These are phyloP conservation scores for honey bee (Apis mellifera) DNA, from an alignment of 1,140 invertebrate species.

Conservation along the genomic window DNA sequence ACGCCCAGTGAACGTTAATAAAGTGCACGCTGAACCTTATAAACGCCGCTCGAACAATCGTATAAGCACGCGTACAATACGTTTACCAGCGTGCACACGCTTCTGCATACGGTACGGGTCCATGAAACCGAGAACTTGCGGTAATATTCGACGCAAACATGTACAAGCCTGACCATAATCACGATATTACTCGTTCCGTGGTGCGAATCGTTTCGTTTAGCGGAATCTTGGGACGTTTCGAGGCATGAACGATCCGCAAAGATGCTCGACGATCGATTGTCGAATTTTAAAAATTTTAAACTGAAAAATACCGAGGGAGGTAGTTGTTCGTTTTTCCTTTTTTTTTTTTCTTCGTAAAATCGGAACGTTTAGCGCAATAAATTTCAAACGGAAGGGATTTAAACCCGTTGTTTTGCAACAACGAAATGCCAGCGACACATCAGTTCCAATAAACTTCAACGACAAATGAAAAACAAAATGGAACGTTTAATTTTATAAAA, in stretches of 20 bases:
- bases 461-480: not conserved
- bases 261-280: too few species aligned
- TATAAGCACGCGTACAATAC: constrained; percentile 19
- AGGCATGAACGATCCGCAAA: too few species aligned
- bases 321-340: not conserved
- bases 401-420: not conserved
- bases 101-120: not conserved
- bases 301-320: not conserved
- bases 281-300: not conserved
- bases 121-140: constrained; percentile 3
- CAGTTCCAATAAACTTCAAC: not conserved
- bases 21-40: constrained; percentile 39
- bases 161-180: not conserved
- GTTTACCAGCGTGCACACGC: not conserved
- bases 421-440: not conserved
- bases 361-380: not conserved
- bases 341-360: not conserved
- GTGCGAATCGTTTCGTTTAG: too few species aligned
- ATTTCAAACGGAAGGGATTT: not conserved
- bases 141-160: constrained; percentile 25
- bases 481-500: not conserved
- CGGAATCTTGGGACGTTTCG: not conserved
- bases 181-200: not conserved
- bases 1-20: constrained; percentile 30
- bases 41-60: constrained; percentile 17